These are phyloP conservation scores for Vireo altiloquus DNA, from an alignment of 2,113 vertebrate genomes.

Conservation along the genomic window DNA sequence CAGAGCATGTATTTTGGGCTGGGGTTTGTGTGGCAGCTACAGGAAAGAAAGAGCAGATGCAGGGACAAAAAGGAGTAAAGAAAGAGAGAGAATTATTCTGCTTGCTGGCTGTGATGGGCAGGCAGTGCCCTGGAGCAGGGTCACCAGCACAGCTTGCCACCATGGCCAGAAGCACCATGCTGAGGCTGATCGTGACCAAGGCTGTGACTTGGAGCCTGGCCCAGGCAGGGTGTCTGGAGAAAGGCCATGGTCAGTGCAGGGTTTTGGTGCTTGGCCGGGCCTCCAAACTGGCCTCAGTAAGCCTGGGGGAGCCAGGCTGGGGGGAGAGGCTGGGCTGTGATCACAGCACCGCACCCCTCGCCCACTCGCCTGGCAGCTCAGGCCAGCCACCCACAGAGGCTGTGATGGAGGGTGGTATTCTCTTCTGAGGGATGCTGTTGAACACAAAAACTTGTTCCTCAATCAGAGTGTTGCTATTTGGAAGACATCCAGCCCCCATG, in stretches of 20 bases:
- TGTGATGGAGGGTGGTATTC: not conserved
- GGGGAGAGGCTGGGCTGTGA: not conserved
- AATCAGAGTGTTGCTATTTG: not conserved
- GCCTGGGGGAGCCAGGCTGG: not conserved
- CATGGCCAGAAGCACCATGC: not conserved
- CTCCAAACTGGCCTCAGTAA: not conserved
- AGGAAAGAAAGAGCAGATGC: not conserved
- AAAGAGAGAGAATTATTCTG: not conserved
- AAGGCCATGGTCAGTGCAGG: not conserved
- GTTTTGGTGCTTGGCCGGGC: not conserved
- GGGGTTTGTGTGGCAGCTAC: not conserved
- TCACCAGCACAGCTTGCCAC: accelerated
- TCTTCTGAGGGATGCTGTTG: not conserved
- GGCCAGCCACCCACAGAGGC: not conserved
- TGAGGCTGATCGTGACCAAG: not conserved
- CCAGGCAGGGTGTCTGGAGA: not conserved
- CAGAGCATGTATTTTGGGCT: not conserved
- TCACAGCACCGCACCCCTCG: not conserved
- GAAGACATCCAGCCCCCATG: conserved; percentile 15
- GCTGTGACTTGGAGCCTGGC: not conserved
- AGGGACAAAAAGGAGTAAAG: not conserved
- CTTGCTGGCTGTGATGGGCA: not conserved
- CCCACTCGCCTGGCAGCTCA: accelerated
- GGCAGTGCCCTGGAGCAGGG: not conserved
- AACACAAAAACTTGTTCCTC: not conserved